Evolutionary conservation across 2,888 invertebrate species (phyloP).

Genomic region (Cepaea hortensis): DNA sequence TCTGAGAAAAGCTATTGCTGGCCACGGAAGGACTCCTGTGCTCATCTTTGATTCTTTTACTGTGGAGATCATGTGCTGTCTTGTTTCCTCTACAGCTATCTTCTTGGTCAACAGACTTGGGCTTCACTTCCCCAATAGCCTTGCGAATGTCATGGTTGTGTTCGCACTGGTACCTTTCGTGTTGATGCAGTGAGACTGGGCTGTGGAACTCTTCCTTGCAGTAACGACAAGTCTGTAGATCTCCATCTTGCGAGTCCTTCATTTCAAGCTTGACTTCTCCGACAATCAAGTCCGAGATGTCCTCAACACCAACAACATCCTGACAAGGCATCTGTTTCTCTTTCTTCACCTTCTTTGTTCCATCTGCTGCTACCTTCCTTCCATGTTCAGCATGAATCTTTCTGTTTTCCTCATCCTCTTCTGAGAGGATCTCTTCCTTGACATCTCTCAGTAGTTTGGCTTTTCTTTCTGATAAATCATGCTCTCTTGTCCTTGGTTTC

Average conservation of each 20-base stretch:
- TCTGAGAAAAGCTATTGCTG: slow-evolving; percentile 24
- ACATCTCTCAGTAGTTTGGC: not conserved
- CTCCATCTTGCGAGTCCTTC: slow-evolving; percentile 40
- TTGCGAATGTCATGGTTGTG: slow-evolving; percentile 69
- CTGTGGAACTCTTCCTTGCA: slow-evolving; percentile 72
- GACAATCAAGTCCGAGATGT: slow-evolving; percentile 41
- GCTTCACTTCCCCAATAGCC: slow-evolving; percentile 18
- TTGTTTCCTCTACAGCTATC: not conserved
- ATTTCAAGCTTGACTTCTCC: slow-evolving; percentile 48
- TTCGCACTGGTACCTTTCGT: slow-evolving; percentile 76
- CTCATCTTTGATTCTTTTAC: slow-evolving; percentile 48
- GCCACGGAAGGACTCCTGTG: not conserved
- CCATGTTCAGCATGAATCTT: not conserved
- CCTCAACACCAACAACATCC: slow-evolving; percentile 42
- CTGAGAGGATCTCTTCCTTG: slow-evolving; percentile 34
- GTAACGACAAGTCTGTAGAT: slow-evolving; percentile 66
- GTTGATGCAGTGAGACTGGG: slow-evolving; percentile 75
- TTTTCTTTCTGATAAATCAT: not conserved
- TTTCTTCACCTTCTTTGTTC: not conserved
- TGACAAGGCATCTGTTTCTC: not conserved
- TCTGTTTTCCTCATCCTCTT: slow-evolving; percentile 24
- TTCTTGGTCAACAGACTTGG: not conserved
- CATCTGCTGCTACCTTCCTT: not conserved
- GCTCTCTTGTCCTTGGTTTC: not conserved
- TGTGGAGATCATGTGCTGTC: not conserved